Conservation (phyloP, 2,113 vertebrate genomes). For the Fulica atra region DNA sequence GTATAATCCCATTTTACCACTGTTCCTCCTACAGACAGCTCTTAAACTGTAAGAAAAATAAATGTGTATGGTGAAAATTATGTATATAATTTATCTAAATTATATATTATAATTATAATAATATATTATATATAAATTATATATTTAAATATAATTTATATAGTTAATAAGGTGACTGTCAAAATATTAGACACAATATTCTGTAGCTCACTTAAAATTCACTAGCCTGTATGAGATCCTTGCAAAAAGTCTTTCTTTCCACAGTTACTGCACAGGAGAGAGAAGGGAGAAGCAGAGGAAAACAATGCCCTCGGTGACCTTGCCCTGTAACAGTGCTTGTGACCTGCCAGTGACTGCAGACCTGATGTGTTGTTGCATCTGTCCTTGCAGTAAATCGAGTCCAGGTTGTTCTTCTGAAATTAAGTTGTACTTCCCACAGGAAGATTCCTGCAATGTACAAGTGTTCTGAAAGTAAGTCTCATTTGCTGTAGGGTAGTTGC, state of each 20-base stretch:
- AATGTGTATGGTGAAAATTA: background rate
- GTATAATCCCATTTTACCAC: background rate
- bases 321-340: background rate
- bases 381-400: background rate
- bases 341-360: background rate
- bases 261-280: background rate
- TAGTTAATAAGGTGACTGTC: background rate
- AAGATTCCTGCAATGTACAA: background rate
- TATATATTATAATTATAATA: no score
- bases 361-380: background rate
- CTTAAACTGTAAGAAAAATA: background rate
- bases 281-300: background rate
- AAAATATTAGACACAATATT: background rate
- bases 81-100: no score
- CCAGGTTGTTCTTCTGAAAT: background rate
- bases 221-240: background rate
- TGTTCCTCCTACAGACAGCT: background rate
- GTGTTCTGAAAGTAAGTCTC: background rate
- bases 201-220: background rate
- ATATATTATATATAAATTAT: no score
- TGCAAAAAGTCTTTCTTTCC: background rate
- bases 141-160: no score
- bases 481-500: background rate
- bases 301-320: rapidly evolving
- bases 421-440: background rate